Percentiles rank a stretch among this genome's conserved stretches.
phyloP scores from a whole-genome alignment of 2,797 vertebrate species.

The Rallus crepitans region DNA sequence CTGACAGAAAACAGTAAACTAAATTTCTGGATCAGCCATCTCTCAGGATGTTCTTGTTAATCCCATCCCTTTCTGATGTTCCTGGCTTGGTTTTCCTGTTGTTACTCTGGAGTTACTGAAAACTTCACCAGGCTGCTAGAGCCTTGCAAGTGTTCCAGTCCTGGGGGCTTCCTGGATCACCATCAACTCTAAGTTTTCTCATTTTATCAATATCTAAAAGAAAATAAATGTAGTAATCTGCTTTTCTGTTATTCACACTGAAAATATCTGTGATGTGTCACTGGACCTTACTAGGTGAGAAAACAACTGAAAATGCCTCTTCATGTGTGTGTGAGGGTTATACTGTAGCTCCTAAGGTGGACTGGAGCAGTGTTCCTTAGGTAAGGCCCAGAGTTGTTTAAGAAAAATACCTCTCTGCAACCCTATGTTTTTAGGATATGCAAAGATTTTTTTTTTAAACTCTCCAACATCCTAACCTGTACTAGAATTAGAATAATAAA shows the following conservation, averaged over 20 bases:
- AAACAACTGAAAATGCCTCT: not conserved
- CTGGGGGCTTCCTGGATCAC: not conserved
- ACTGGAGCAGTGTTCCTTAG: not conserved
- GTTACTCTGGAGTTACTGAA: not conserved
- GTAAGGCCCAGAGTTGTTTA: not conserved
- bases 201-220: not conserved
- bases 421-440: rapidly evolving
- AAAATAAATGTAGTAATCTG: not conserved
- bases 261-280: not conserved
- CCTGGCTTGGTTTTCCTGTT: not conserved
- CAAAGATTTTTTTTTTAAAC: not conserved
- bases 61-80: not conserved
- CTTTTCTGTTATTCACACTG: not conserved
- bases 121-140: not conserved
- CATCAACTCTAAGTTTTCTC: not conserved
- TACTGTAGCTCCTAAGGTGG: not conserved
- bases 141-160: not conserved
- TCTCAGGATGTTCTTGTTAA: not conserved
- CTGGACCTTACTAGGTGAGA: not conserved
- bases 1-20: not conserved
- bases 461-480: not conserved
- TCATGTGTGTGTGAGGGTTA: not conserved
- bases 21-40: not conserved
- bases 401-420: not conserved
- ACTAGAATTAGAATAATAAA: not conserved